These are phyloP conservation scores for Drymodes brunneopygia DNA, from an alignment of 2,113 vertebrate genomes.

Conservation along the genomic window DNA sequence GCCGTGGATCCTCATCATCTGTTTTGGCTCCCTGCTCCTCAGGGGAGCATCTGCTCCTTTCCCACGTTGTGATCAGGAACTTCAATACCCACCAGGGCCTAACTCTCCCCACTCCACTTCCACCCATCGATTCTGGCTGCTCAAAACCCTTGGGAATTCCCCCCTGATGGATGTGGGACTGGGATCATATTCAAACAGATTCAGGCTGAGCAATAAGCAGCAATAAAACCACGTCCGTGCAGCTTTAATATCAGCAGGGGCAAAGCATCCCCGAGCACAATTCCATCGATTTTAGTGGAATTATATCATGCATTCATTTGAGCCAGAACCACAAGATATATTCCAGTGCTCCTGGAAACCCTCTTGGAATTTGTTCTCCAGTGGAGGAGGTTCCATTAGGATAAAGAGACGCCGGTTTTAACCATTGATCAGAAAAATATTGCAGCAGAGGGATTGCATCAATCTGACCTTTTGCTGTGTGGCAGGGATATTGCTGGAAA, in stretches of 20 bases:
- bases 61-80: background rate
- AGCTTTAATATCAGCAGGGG: background rate
- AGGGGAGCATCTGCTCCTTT: background rate
- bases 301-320: conserved; percentile 6
- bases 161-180: background rate
- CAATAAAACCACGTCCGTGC: background rate
- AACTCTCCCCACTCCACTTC: background rate
- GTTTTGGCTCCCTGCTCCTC: background rate
- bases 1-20: background rate
- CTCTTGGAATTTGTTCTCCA: background rate
- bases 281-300: conserved; percentile 28
- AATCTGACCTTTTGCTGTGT: background rate
- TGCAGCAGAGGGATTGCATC: background rate
- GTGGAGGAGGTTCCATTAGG: background rate
- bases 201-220: background rate
- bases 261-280: background rate
- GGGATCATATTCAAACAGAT: background rate
- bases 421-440: background rate
- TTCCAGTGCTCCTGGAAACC: background rate
- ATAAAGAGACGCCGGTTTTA: background rate
- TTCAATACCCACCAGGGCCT: background rate
- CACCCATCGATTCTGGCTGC: background rate
- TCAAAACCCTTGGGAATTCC: background rate
- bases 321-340: background rate
- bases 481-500: background rate